phyloP scores from a whole-genome alignment of 2,113 vertebrate genomes.

The Neoarius graeffei region DNA sequence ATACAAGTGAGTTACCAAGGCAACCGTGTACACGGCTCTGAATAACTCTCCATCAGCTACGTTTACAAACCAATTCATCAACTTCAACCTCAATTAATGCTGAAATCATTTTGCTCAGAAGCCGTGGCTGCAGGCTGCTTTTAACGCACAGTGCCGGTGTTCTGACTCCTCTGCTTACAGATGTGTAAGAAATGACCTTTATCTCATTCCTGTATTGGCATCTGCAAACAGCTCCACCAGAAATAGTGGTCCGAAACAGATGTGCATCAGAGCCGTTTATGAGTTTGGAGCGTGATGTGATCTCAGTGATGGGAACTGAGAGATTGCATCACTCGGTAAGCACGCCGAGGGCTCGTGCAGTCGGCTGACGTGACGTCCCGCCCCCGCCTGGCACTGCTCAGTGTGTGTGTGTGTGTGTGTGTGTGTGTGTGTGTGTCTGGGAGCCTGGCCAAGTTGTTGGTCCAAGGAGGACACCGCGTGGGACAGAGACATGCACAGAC shows the following conservation, averaged over 20 bases:
- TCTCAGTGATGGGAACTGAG: not conserved
- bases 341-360: not conserved
- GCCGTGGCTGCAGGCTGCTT: too few relatives aligned
- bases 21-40: too few relatives aligned
- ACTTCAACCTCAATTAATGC: too few relatives aligned
- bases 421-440: not conserved
- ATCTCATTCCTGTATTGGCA: not conserved
- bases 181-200: too few relatives aligned
- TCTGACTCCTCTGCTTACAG: too few relatives aligned
- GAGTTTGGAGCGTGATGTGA: not conserved
- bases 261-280: not conserved
- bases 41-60: too few relatives aligned
- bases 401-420: not conserved
- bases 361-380: not conserved
- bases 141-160: too few relatives aligned
- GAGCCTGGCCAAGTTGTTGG: slow-evolving; percentile 3
- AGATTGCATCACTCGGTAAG: not conserved
- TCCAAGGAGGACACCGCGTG: slow-evolving; percentile 6
- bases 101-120: too few relatives aligned
- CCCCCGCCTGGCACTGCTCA: not conserved
- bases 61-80: too few relatives aligned
- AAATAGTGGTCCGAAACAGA: not conserved
- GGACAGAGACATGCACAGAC: not conserved
- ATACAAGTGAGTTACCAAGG: too few relatives aligned
- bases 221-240: not conserved